Base-by-base conservation (phyloP, 2,888 invertebrate genomes). In the Acronicta psi region DNA sequence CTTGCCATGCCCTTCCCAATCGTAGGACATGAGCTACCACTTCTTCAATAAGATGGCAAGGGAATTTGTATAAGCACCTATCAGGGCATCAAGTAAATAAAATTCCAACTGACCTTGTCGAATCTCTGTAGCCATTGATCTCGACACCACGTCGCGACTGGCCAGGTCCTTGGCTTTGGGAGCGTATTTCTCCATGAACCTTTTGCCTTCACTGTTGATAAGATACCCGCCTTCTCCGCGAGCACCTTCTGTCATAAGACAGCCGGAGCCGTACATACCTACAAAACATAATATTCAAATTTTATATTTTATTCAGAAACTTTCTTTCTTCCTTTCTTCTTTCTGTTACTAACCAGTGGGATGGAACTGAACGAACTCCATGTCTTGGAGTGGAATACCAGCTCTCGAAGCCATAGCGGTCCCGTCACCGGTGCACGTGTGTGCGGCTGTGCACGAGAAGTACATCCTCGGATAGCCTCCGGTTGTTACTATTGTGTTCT, bases 311-410 rank as follows among this genome's bases (percentile, higher is more conserved):
- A n/a, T n/a, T n/a, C n/a, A n/a, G n/a, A n/a, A n/a, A n/a, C n/a
- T n/a, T n/a, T n/a, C n/a, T n/a, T n/a, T n/a, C n/a, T n/a, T n/a
- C n/a, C n/a, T n/a, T n/a, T n/a, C n/a, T n/a, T n/a, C n/a, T n/a
- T n/a, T 29, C 11, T n/a, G 13, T 13, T 40, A 41, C 41, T 42
- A 66, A 96, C 98, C 98, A 59, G 99, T 99, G 0, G 99, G 99
- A 90, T 99, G 99, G 90, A 99, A 99, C 93, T 99, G 99, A 17
- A 99, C 97, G 84, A 99, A 99, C 91, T 99, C 99, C 94, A 99
- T 95, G 94, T 99, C 99, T 88, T 99, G 97, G 79, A 97, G 96
- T 4, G 97, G 97, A 37, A 99, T 93, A n/a, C 98, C 98, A 31
- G 98, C 98, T 37, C 99, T 95, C 0, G 97, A 94, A 0, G 97